A percentile compares a stretch with the other conserved stretches of the same genome.
Evolutionary conservation across 2,113 vertebrate genomes (phyloP).

Genomic region (Pseudolaguvia tuberculata): DNA sequence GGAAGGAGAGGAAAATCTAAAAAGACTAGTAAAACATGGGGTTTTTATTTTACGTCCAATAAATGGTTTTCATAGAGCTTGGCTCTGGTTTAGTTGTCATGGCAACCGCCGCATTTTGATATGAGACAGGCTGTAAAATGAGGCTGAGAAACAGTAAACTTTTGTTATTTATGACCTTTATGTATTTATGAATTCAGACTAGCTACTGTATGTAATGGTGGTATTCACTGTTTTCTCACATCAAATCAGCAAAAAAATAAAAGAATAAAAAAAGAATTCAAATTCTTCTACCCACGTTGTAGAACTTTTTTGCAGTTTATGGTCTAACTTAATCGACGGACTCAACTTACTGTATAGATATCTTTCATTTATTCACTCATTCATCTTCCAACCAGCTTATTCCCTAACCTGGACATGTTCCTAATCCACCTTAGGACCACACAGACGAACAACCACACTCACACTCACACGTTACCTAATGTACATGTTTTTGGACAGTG

Average conservation of each 20-base stretch:
- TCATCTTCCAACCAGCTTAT: too few relatives aligned
- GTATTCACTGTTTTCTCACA: constrained; percentile 12
- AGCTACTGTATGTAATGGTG: constrained; percentile 3
- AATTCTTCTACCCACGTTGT: neutral
- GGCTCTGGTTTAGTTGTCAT: constrained; percentile 46
- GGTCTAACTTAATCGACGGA: neutral
- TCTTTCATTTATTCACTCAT: too few relatives aligned
- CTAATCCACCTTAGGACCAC: too few relatives aligned
- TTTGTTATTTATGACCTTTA: constrained; percentile 51
- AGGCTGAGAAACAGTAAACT: constrained; percentile 33
- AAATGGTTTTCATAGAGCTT: constrained; percentile 24
- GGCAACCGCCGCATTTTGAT: constrained; percentile 39
- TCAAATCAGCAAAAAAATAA: constrained; percentile 3
- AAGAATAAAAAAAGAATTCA: too few relatives aligned
- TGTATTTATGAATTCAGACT: constrained; percentile 46
- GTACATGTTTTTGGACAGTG: neutral
- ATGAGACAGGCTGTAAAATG: constrained; percentile 9
- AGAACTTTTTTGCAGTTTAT: neutral
- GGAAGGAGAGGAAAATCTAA: constrained; percentile 3
- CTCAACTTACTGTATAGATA: too few relatives aligned
- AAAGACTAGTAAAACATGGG: constrained; percentile 7
- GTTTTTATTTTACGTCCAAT: constrained; percentile 6
- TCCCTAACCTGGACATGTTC: too few relatives aligned
- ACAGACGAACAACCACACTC: too few relatives aligned
- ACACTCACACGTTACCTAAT: too few relatives aligned